Conservation (phyloP, 2,888 invertebrate genomes). For the Chymomyza procnemis region DNA sequence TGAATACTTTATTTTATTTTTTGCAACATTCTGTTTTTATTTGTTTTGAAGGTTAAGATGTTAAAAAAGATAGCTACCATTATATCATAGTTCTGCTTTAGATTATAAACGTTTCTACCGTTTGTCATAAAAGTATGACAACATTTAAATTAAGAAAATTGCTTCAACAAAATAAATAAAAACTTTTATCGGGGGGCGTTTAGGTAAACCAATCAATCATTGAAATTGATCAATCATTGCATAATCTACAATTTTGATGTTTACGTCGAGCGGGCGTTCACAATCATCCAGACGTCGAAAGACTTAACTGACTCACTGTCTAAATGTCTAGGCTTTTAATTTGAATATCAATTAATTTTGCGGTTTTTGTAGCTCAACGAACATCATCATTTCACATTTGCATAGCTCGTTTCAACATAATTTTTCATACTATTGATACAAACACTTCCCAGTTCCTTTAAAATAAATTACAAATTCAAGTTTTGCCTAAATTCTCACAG, state of each 20-base stretch:
- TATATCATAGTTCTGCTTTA: background rate
- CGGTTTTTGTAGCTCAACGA: constrained; percentile 15
- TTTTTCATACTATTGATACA: constrained; percentile 12
- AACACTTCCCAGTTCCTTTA: background rate
- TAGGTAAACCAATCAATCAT: background rate
- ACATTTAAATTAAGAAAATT: background rate
- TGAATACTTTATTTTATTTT: constrained; percentile 15
- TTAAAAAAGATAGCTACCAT: background rate
- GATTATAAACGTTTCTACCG: constrained; percentile 20
- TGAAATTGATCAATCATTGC: background rate
- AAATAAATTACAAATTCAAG: background rate
- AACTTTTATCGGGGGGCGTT: background rate
- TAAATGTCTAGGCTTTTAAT: background rate
- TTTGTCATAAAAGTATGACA: constrained; percentile 13
- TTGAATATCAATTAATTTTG: constrained; percentile 12
- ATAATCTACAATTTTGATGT: background rate
- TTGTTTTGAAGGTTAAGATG: background rate
- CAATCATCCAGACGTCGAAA: background rate
- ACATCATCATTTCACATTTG: constrained; percentile 42
- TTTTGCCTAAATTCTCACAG: constrained; percentile 12
- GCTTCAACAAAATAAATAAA: background rate
- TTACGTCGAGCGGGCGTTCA: background rate
- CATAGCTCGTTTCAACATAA: constrained; percentile 54
- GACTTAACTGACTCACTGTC: background rate
- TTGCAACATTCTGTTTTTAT: background rate